A percentile compares a stretch with the other conserved stretches of the same genome.
These are phyloP conservation scores for Alectoris magna DNA, from an alignment of 2,797 vertebrate species.

Conservation along the genomic window DNA sequence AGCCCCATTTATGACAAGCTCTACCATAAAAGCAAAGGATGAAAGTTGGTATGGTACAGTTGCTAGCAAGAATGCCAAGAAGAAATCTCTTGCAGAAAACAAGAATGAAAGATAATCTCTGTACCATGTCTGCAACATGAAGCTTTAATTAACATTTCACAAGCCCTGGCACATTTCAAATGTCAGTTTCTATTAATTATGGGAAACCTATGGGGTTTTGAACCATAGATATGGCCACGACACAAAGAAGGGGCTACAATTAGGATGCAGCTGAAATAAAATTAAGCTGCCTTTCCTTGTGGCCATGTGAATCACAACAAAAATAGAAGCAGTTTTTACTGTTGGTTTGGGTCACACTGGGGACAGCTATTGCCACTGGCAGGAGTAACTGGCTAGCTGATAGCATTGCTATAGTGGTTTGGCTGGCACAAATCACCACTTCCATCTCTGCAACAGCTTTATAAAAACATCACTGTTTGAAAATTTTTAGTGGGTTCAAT, in stretches of 20 bases:
- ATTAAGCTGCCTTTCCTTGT: slow-evolving; percentile 36
- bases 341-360: slow-evolving; percentile 19
- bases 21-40: background rate
- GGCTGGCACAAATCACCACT: slow-evolving; percentile 36
- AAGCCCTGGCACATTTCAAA: slow-evolving; percentile 36
- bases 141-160: slow-evolving; percentile 69
- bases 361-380: slow-evolving; percentile 63
- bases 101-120: slow-evolving; percentile 9
- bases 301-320: slow-evolving; percentile 30
- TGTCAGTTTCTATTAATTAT: slow-evolving; percentile 29
- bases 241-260: slow-evolving; percentile 1
- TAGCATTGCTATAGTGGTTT: slow-evolving; percentile 11
- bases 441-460: background rate
- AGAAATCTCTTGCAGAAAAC: slow-evolving; percentile 9
- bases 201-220: slow-evolving; percentile 36
- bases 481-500: slow-evolving; percentile 10
- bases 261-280: slow-evolving; percentile 66
- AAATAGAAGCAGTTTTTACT: slow-evolving; percentile 68
- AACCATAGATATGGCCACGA: background rate
- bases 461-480: slow-evolving; percentile 15
- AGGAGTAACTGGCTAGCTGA: slow-evolving; percentile 50
- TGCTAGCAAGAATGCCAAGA: slow-evolving; percentile 10
- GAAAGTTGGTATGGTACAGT: background rate
- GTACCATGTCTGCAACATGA: slow-evolving; percentile 19
- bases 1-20: background rate